Evolutionary conservation across 2,797 vertebrate species (phyloP).

Genomic region (Semotilus atromaculatus): DNA sequence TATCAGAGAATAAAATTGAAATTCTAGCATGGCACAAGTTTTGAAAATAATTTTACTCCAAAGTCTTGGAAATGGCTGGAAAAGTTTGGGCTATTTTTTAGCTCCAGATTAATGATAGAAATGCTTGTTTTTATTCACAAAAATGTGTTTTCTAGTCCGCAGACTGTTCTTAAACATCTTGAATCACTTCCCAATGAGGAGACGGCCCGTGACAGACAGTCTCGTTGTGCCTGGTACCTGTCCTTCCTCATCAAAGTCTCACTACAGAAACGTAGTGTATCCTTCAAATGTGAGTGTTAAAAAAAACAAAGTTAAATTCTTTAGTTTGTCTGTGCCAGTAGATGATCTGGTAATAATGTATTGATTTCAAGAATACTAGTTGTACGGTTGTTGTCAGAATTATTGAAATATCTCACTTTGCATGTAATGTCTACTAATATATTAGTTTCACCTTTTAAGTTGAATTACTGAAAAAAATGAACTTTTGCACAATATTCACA

Average conservation of each 20-base stretch:
- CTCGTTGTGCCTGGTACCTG: constrained; percentile 87
- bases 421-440: too few species aligned
- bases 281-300: constrained; percentile 83
- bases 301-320: neutral
- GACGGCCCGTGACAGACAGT: constrained; percentile 75
- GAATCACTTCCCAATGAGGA: constrained; percentile 75
- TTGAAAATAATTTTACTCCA: neutral
- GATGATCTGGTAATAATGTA: neutral
- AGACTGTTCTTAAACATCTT: constrained; percentile 81
- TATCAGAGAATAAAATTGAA: neutral
- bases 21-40: neutral
- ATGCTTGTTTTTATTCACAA: constrained; percentile 2
- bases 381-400: neutral
- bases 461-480: too few species aligned
- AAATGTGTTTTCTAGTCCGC: constrained; percentile 63
- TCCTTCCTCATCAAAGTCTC: constrained; percentile 83
- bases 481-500: too few species aligned
- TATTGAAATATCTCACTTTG: too few species aligned
- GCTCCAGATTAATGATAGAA: neutral
- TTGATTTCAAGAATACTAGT: neutral
- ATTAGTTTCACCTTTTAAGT: too few species aligned
- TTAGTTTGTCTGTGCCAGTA: neutral
- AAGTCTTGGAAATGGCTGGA: neutral
- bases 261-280: constrained; percentile 72
- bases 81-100: neutral